Evolutionary conservation across 2,113 vertebrate genomes (phyloP).

Genomic region (Pelusios castaneus): DNA sequence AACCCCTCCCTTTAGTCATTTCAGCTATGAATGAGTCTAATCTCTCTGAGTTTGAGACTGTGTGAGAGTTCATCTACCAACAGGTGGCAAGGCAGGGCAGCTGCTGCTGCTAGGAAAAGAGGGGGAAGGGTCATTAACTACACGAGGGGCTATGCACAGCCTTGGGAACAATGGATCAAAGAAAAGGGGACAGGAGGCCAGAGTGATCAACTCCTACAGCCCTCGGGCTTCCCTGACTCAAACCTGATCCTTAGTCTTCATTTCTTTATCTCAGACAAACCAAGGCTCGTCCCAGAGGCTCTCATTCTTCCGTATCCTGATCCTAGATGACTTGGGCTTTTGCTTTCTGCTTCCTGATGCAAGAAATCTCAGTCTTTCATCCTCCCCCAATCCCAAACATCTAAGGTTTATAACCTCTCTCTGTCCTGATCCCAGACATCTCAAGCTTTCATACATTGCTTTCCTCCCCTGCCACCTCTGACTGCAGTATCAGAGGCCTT

Average conservation of each 20-base stretch:
- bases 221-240: background rate
- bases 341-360: background rate
- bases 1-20: conserved; percentile 41
- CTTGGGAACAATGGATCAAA: accelerated
- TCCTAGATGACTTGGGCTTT: background rate
- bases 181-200: background rate
- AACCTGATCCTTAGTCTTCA: background rate
- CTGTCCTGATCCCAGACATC: background rate
- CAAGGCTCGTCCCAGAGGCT: background rate
- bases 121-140: background rate
- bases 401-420: too few relatives aligned
- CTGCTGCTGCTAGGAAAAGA: background rate
- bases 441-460: background rate
- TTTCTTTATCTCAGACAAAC: background rate
- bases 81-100: conserved; percentile 66
- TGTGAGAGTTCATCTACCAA: background rate
- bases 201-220: background rate
- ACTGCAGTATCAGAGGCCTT: background rate
- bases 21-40: conserved; percentile 60
- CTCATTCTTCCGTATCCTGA: background rate
- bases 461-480: background rate
- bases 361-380: background rate
- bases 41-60: conserved; percentile 16
- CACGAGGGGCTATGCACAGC: background rate
- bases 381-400: background rate